phyloP scores from a whole-genome alignment of 2,888 invertebrate genomes.

The Andrena hattorfiana region DNA sequence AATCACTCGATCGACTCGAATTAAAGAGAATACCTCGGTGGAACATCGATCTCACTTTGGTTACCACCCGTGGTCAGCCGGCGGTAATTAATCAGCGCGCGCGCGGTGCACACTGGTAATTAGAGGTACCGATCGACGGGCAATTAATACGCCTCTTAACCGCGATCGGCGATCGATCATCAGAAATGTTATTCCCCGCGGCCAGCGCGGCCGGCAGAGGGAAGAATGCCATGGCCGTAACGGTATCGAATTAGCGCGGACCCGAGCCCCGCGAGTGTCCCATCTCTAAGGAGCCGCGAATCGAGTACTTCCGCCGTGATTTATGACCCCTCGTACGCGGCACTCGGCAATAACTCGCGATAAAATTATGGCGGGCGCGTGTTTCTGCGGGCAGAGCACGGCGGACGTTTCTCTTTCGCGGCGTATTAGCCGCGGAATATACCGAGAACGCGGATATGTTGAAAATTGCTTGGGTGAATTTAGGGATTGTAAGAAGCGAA shows the following conservation, averaged over 20 bases:
- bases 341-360: background rate
- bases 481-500: too few species aligned
- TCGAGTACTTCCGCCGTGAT: background rate
- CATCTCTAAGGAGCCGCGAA: constrained; percentile 8
- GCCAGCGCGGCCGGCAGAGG: constrained; percentile 21
- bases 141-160: constrained; percentile 78
- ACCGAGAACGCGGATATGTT: background rate
- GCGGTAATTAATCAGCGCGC: constrained; percentile 75
- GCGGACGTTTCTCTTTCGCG: background rate
- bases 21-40: constrained; percentile 67
- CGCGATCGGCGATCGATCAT: constrained; percentile 77
- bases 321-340: background rate
- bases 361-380: background rate
- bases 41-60: constrained; percentile 73
- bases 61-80: constrained; percentile 67
- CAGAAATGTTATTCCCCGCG: constrained; percentile 70
- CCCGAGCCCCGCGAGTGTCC: constrained; percentile 8
- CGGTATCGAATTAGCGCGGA: constrained; percentile 55
- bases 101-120: constrained; percentile 74
- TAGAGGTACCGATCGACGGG: constrained; percentile 77
- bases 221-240: constrained; percentile 50
- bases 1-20: constrained; percentile 70
- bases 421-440: background rate
- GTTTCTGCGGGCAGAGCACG: background rate
- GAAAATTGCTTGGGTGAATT: too few species aligned